Percentiles rank a stretch among this genome's conserved stretches.
Conservation (phyloP, 2,888 invertebrate genomes). For the Periphyllus acericola region DNA sequence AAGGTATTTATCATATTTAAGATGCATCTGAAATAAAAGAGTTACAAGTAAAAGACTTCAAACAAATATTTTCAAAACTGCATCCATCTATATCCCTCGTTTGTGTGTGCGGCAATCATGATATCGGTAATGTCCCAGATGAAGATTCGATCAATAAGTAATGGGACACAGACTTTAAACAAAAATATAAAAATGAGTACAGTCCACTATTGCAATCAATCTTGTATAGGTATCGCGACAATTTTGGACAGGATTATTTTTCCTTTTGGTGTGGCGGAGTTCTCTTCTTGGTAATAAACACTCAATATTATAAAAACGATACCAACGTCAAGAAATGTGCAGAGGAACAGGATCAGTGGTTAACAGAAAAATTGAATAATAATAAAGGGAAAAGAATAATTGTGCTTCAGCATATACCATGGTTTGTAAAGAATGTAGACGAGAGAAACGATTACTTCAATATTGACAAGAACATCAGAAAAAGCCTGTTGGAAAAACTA, state of each 20-base stretch:
- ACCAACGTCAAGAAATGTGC: slow-evolving; percentile 66
- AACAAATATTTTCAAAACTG: slow-evolving; percentile 66
- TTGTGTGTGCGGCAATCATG: slow-evolving; percentile 71
- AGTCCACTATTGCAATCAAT: not conserved
- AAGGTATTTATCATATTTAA: slow-evolving; percentile 19
- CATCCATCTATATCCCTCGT: slow-evolving; percentile 68
- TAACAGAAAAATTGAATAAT: slow-evolving; percentile 67
- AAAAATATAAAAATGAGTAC: not conserved
- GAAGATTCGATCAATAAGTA: slow-evolving; percentile 66
- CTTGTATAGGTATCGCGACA: slow-evolving; percentile 65
- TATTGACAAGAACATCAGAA: slow-evolving; percentile 66
- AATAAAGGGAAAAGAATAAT: slow-evolving; percentile 66
- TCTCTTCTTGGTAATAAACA: slow-evolving; percentile 69
- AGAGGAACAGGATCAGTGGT: slow-evolving; percentile 68
- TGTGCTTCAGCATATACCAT: slow-evolving; percentile 70
- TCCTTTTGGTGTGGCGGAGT: slow-evolving; percentile 69
- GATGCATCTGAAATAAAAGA: slow-evolving; percentile 64
- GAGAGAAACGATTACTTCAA: slow-evolving; percentile 68
- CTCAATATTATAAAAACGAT: slow-evolving; percentile 67
- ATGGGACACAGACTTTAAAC: not conserved
- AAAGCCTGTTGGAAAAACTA: slow-evolving; percentile 67
- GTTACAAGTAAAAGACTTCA: slow-evolving; percentile 68
- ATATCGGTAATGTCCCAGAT: slow-evolving; percentile 69
- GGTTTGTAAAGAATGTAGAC: slow-evolving; percentile 67
- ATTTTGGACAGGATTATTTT: slow-evolving; percentile 70